These are phyloP conservation scores for Darevskia nairensis DNA, from an alignment of 2,797 vertebrate genomes.

Conservation along the genomic window DNA sequence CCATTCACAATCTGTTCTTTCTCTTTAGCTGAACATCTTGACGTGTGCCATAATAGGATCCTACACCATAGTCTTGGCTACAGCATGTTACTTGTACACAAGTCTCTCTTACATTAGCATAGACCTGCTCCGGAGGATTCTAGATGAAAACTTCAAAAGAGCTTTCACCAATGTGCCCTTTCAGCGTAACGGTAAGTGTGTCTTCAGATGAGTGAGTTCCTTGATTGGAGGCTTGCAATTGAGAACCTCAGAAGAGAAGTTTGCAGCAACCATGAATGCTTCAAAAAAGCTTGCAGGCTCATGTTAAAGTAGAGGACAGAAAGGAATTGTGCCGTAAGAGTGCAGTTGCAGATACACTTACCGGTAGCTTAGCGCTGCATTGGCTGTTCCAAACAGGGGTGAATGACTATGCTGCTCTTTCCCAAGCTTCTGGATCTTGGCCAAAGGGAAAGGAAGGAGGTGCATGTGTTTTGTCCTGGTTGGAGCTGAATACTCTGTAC, in stretches of 20 bases:
- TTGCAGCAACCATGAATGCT: background rate
- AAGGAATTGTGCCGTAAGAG: background rate
- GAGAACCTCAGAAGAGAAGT: background rate
- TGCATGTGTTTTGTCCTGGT: background rate
- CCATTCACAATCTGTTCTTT: background rate
- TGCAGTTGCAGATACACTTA: background rate
- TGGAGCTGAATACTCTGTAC: background rate
- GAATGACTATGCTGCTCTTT: background rate
- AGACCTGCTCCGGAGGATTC: conserved; percentile 89
- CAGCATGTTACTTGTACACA: conserved; percentile 88
- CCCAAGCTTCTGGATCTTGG: background rate
- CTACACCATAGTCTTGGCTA: conserved; percentile 85
- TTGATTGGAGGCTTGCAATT: background rate
- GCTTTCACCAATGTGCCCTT: conserved; percentile 87
- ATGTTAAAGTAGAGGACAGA: background rate
- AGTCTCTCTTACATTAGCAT: conserved; percentile 91
- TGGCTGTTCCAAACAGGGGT: background rate
- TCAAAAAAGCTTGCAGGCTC: background rate
- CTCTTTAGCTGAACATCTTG: conserved; percentile 87
- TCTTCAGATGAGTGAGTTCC: background rate
- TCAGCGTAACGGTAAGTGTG: conserved; percentile 87
- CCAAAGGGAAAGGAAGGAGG: background rate
- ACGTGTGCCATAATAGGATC: conserved; percentile 87
- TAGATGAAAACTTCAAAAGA: conserved; percentile 83
- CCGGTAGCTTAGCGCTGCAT: background rate